phyloP scores from a whole-genome alignment of 53 echinoderm and acorn worm genomes.

The Holothuria scabra region DNA sequence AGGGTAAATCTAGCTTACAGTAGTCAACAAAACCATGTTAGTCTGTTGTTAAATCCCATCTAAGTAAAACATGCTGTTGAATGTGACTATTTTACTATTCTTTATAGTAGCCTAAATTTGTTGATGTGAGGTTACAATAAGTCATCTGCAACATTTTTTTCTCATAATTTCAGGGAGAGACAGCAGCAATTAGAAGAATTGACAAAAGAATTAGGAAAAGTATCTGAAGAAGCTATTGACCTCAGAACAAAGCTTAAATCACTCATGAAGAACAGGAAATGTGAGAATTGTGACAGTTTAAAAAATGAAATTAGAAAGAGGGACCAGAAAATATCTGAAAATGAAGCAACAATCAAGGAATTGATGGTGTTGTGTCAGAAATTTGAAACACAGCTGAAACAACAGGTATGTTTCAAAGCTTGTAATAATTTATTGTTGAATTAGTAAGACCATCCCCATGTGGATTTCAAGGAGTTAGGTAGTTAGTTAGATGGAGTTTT shows the following conservation, averaged over 20 bases:
- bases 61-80: too few species aligned
- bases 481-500: too few species aligned
- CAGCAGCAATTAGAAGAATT: constrained; percentile 97
- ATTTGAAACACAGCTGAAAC: constrained; percentile 90
- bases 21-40: too few species aligned
- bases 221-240: constrained; percentile 80
- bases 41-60: too few species aligned
- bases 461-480: too few species aligned
- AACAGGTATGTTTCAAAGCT: constrained; percentile 62
- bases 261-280: constrained; percentile 33
- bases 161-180: constrained; percentile 73
- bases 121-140: too few species aligned
- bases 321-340: constrained; percentile 69
- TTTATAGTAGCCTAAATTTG: too few species aligned
- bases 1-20: too few species aligned
- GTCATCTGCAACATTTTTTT: too few species aligned
- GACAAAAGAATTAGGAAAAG: constrained; percentile 86
- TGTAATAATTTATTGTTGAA: not conserved
- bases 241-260: constrained; percentile 80
- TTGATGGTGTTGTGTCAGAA: constrained; percentile 83
- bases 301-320: constrained; percentile 66
- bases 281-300: constrained; percentile 74
- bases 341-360: constrained; percentile 74
- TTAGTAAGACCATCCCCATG: not conserved
- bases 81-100: too few species aligned